These are phyloP conservation scores for Pampus argenteus DNA, from an alignment of 2,797 vertebrate genomes.

Conservation along the genomic window DNA sequence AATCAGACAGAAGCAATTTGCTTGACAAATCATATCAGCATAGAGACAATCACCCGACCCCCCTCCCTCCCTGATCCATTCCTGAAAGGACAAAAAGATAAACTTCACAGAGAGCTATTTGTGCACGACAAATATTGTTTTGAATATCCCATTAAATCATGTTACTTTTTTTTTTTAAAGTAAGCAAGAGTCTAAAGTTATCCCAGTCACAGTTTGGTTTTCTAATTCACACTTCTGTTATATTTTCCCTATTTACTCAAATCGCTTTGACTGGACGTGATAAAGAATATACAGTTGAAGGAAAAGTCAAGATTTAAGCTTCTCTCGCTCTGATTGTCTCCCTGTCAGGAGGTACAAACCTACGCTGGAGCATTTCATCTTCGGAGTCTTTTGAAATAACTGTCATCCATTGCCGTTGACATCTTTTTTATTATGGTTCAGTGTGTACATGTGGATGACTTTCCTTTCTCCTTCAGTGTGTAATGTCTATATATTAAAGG, in stretches of 20 bases:
- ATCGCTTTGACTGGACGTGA: constrained; percentile 40
- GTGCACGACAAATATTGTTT: constrained; percentile 29
- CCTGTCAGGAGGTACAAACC: constrained; percentile 43
- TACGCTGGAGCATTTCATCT: constrained; percentile 55
- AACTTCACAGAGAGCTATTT: constrained; percentile 36
- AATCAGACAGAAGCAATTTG: constrained; percentile 49
- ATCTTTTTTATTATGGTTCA: constrained; percentile 50
- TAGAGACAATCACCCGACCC: constrained; percentile 15
- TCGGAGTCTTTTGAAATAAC: constrained; percentile 61
- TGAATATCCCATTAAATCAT: constrained; percentile 48
- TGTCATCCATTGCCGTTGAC: constrained; percentile 52
- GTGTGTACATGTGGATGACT: constrained; percentile 50
- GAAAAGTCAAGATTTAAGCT: constrained; percentile 21
- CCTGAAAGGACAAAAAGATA: constrained; percentile 25
- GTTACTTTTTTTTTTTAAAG: constrained; percentile 31
- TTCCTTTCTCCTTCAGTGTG: constrained; percentile 58
- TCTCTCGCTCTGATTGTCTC: constrained; percentile 28
- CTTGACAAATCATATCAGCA: constrained; percentile 38
- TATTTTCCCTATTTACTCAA: constrained; percentile 47
- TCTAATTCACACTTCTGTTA: constrained; percentile 61
- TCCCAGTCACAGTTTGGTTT: constrained; percentile 56
- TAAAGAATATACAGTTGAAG: constrained; percentile 29
- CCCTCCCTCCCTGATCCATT: background rate
- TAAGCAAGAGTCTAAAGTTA: constrained; percentile 56
- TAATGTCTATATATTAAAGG: constrained; percentile 25